phyloP scores from a whole-genome alignment of 2,797 vertebrate genomes.

The Chiroxiphia lanceolata region DNA sequence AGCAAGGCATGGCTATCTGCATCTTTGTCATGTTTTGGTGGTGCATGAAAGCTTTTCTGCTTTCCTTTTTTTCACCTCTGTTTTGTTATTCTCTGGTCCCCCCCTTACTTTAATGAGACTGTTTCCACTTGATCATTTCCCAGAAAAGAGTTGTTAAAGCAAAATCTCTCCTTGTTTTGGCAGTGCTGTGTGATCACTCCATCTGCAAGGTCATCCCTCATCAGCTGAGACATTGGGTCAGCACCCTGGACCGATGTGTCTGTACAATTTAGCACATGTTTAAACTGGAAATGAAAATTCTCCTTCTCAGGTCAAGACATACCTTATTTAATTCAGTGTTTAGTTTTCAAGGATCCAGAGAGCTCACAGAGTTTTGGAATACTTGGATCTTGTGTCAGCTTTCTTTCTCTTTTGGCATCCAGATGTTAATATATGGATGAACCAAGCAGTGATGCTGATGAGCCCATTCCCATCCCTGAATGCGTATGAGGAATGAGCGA shows the following conservation, averaged over 20 bases:
- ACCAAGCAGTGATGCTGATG: accelerated
- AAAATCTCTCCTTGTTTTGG: not conserved
- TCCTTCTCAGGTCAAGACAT: not conserved
- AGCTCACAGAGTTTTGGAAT: not conserved
- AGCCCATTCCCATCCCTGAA: not conserved
- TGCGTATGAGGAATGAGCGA: not conserved
- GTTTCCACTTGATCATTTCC: not conserved
- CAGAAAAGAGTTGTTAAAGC: not conserved
- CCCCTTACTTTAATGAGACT: not conserved
- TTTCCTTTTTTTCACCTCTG: no score
- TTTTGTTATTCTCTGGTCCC: not conserved
- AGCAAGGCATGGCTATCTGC: not conserved
- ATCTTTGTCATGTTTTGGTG: not conserved
- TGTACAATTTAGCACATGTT: not conserved
- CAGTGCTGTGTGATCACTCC: not conserved
- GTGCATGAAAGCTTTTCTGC: not conserved
- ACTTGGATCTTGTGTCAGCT: not conserved
- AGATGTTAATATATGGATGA: conserved; percentile 14
- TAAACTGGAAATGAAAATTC: not conserved
- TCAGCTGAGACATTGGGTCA: not conserved
- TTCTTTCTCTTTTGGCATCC: conserved; percentile 4
- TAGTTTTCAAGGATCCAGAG: not conserved
- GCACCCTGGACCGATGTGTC: not conserved
- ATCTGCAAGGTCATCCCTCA: not conserved
- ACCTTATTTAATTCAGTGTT: not conserved